Evolutionary conservation across 2,113 vertebrate genomes (phyloP).

Genomic region (Cynocephalus volans): DNA sequence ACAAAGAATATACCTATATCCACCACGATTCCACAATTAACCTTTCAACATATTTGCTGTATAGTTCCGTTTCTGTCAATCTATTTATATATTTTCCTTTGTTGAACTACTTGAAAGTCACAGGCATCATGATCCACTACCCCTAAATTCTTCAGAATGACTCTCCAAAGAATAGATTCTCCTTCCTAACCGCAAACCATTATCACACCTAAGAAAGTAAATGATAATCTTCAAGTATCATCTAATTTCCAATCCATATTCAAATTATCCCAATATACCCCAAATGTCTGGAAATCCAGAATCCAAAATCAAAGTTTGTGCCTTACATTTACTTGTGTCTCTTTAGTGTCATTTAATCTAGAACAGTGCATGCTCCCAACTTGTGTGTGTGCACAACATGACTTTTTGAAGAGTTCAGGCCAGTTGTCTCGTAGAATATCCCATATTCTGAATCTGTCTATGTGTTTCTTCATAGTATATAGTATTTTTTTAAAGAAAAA

Average conservation of each 20-base stretch:
- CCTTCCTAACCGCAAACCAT: slow-evolving; percentile 4
- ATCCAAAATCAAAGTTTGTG: slow-evolving; percentile 23
- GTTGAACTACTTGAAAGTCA: neutral
- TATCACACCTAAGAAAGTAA: slow-evolving; percentile 28
- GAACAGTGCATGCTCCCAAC: neutral
- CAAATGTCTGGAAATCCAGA: slow-evolving; percentile 3
- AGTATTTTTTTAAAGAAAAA: slow-evolving; percentile 13
- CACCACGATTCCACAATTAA: slow-evolving; percentile 15
- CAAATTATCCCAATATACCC: neutral
- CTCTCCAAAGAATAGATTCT: slow-evolving; percentile 47
- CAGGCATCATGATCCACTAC: neutral
- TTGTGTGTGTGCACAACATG: neutral
- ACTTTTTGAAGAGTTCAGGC: slow-evolving; percentile 49
- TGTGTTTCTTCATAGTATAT: neutral
- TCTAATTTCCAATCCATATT: slow-evolving; percentile 26
- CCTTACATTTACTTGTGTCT: neutral
- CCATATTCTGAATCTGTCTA: neutral
- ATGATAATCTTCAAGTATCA: neutral
- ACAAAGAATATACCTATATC: neutral
- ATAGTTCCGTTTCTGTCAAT: neutral
- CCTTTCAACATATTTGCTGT: neutral
- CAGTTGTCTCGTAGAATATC: neutral
- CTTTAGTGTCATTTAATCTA: neutral
- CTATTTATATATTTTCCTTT: neutral
- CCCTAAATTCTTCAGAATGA: slow-evolving; percentile 37